A percentile compares a stretch with the other conserved stretches of the same genome.
These are phyloP conservation scores for Hystrix brachyura DNA, from an alignment of 2,113 vertebrate species.

Conservation along the genomic window DNA sequence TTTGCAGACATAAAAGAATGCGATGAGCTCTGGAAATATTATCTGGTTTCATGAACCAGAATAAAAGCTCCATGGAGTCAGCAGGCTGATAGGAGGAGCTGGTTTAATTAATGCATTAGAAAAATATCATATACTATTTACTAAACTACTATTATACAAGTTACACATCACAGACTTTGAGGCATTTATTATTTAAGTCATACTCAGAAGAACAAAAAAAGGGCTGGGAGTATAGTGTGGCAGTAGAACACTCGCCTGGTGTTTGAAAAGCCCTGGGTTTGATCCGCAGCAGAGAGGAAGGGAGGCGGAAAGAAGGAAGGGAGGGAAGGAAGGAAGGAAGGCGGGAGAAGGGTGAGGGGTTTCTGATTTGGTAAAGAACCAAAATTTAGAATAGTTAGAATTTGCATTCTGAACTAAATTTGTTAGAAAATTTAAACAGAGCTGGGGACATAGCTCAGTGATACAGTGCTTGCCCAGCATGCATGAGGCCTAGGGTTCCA, in stretches of 20 bases:
- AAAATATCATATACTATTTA: not conserved
- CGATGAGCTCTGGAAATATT: slow-evolving; percentile 76
- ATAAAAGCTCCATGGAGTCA: not conserved
- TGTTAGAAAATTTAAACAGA: not conserved
- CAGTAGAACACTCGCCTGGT: not conserved
- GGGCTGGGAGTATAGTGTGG: not conserved
- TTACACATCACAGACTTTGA: not conserved
- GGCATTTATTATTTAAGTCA: not conserved
- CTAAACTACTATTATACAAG: not conserved
- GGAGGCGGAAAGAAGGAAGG: not conserved
- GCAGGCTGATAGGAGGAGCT: not conserved
- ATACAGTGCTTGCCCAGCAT: not conserved
- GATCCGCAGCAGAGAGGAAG: not conserved
- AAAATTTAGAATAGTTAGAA: not conserved
- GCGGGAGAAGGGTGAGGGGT: not conserved
- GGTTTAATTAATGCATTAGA: not conserved
- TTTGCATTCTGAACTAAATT: not conserved
- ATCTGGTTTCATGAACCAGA: slow-evolving; percentile 47
- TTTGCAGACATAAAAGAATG: slow-evolving; percentile 78
- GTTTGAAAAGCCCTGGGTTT: not conserved
- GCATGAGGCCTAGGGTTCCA: not conserved
- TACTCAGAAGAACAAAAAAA: not conserved
- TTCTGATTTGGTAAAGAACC: not conserved
- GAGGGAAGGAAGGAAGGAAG: not conserved
- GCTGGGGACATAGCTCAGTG: not conserved